These are phyloP conservation scores for Hemicordylus capensis DNA, from an alignment of 2,113 vertebrate species.

Conservation along the genomic window DNA sequence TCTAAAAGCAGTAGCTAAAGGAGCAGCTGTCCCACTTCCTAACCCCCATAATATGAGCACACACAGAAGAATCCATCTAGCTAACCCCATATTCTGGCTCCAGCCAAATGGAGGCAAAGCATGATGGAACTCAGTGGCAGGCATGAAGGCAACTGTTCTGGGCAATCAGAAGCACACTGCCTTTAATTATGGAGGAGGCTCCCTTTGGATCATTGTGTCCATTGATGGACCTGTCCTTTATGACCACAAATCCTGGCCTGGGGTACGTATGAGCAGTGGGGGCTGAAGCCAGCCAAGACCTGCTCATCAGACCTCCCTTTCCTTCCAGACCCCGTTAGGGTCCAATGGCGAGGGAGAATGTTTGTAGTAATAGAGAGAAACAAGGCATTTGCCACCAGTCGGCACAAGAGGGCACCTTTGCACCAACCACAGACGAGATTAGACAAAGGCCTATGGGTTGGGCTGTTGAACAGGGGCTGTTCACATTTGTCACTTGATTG, in stretches of 20 bases:
- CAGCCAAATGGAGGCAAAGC: not conserved
- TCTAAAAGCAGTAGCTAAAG: no score
- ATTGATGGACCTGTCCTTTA: not conserved
- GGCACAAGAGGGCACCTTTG: constrained; percentile 15
- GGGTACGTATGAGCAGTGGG: not conserved
- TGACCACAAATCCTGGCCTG: not conserved
- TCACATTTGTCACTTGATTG: not conserved
- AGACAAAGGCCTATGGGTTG: not conserved
- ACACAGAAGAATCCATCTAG: not conserved
- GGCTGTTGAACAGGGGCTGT: not conserved
- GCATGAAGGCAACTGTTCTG: not conserved
- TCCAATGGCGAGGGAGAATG: not conserved
- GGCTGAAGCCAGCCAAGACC: not conserved
- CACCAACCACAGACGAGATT: not conserved
- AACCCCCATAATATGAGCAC: no score
- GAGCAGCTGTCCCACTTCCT: no score
- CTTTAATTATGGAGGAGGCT: not conserved
- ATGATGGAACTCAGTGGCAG: no score
- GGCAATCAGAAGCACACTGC: not conserved
- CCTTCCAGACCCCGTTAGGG: not conserved
- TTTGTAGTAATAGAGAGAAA: not conserved
- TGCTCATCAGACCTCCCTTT: not conserved
- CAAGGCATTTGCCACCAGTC: not conserved
- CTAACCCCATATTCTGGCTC: not conserved
- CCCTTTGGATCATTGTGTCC: not conserved